A percentile compares a stretch with the other conserved stretches of the same genome.
phyloP scores from a whole-genome alignment of 1,140 invertebrate genomes.

The Mizuhopecten yessoensis region DNA sequence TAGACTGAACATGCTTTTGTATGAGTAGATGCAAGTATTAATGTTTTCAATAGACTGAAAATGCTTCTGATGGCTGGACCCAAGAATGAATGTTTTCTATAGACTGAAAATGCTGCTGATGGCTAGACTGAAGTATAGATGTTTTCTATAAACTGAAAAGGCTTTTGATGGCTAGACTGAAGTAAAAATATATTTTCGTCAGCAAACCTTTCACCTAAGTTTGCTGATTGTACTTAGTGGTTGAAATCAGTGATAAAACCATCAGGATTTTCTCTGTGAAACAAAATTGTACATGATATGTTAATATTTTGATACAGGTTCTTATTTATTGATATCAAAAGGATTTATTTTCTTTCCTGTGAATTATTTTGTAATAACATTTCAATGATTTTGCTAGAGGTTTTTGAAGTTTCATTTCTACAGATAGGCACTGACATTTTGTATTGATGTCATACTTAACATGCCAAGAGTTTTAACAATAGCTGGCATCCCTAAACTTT shows the following conservation, averaged over 20 bases:
- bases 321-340: neutral
- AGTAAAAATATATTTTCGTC: neutral
- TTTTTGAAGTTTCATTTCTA: neutral
- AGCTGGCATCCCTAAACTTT: slow-evolving; percentile 22
- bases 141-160: too few relatives aligned
- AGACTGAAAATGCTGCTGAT: too few relatives aligned
- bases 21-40: too few relatives aligned
- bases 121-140: too few relatives aligned
- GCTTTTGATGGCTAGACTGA: too few relatives aligned
- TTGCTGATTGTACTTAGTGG: too few relatives aligned
- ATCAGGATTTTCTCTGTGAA: neutral
- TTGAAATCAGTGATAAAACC: neutral
- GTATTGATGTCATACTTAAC: neutral
- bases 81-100: too few relatives aligned
- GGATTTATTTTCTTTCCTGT: neutral
- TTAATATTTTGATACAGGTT: neutral
- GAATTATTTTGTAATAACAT: neutral
- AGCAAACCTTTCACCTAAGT: neutral
- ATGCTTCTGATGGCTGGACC: too few relatives aligned
- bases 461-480: slow-evolving; percentile 27
- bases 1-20: too few relatives aligned
- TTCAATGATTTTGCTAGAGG: neutral
- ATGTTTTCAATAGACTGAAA: too few relatives aligned
- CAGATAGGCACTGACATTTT: neutral
- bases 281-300: neutral